A percentile compares a stretch with the other conserved stretches of the same genome.
phyloP scores from a whole-genome alignment of 2,797 vertebrate genomes.

The Denticeps clupeoides region DNA sequence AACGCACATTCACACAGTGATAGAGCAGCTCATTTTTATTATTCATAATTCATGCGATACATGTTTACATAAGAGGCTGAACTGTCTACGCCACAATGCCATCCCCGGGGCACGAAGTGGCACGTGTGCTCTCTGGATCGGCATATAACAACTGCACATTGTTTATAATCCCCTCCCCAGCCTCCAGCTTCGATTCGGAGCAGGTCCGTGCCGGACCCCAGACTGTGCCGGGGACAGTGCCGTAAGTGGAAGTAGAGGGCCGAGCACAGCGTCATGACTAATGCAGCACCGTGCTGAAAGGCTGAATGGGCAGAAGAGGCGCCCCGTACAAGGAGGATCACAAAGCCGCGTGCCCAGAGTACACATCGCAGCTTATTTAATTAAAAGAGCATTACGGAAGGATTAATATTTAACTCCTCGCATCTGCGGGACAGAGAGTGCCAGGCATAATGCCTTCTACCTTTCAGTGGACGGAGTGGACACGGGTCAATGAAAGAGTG shows the following conservation, averaged over 20 bases:
- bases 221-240: constrained; percentile 20
- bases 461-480: constrained; percentile 23
- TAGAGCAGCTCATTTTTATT: no score
- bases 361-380: constrained; percentile 47
- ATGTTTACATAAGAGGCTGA: no score
- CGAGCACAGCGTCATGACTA: constrained; percentile 61
- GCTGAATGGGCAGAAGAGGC: constrained; percentile 42
- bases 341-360: constrained; percentile 21
- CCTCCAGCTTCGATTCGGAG: no score
- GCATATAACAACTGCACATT: no score
- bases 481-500: constrained; percentile 52
- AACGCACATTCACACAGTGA: constrained; percentile 12
- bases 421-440: constrained; percentile 45
- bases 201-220: no score
- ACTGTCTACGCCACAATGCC: no score
- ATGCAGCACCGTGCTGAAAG: constrained; percentile 53
- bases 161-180: no score
- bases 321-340: constrained; percentile 37
- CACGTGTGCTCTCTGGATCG: no score
- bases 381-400: constrained; percentile 56
- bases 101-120: no score
- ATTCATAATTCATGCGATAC: neutral
- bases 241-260: constrained; percentile 46
- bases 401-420: constrained; percentile 70
- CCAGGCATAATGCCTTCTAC: constrained; percentile 34